phyloP scores from a whole-genome alignment of 2,888 invertebrate genomes.

The Hipparchia sbordonii region DNA sequence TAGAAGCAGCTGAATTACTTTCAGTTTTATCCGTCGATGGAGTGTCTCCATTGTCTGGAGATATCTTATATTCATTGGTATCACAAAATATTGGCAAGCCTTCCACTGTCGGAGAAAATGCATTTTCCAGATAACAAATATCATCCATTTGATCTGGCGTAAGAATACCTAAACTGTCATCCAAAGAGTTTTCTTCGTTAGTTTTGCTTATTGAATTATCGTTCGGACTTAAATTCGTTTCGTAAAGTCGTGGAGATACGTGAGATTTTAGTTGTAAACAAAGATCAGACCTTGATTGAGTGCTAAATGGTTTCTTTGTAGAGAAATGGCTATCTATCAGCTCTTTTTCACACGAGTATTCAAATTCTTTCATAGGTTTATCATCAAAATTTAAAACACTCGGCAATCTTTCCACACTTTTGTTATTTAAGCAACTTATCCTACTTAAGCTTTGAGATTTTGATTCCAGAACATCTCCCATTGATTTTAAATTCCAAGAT shows the following conservation, averaged over 20 bases:
- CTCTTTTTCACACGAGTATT: slow-evolving; percentile 77
- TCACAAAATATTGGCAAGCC: slow-evolving; percentile 81
- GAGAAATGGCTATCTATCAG: slow-evolving; percentile 49
- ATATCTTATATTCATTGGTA: slow-evolving; percentile 69
- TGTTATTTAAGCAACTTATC: slow-evolving; percentile 53
- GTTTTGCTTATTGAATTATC: slow-evolving; percentile 74
- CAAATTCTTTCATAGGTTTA: slow-evolving; percentile 75
- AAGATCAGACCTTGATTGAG: slow-evolving; percentile 75
- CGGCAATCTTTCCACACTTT: slow-evolving; percentile 68
- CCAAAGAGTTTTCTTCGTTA: slow-evolving; percentile 91
- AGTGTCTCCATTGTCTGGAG: slow-evolving; percentile 78
- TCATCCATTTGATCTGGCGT: slow-evolving; percentile 95
- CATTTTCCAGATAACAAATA: slow-evolving; percentile 84
- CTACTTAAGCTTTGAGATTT: slow-evolving; percentile 52
- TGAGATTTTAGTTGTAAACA: slow-evolving; percentile 74
- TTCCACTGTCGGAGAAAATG: slow-evolving; percentile 86
- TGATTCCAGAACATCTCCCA: slow-evolving; percentile 40
- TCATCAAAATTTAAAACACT: slow-evolving; percentile 75
- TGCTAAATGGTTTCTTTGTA: slow-evolving; percentile 63
- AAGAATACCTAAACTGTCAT: slow-evolving; percentile 93
- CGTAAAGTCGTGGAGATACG: slow-evolving; percentile 60
- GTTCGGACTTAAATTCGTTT: slow-evolving; percentile 72
- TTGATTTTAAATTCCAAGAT: slow-evolving; percentile 47
- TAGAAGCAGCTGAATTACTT: slow-evolving; percentile 78
- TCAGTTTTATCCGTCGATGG: slow-evolving; percentile 83